Percentiles rank a stretch among this genome's conserved stretches.
These are phyloP conservation scores for Gallinago paraguaiae DNA, from an alignment of 2,113 vertebrate species.

Conservation along the genomic window DNA sequence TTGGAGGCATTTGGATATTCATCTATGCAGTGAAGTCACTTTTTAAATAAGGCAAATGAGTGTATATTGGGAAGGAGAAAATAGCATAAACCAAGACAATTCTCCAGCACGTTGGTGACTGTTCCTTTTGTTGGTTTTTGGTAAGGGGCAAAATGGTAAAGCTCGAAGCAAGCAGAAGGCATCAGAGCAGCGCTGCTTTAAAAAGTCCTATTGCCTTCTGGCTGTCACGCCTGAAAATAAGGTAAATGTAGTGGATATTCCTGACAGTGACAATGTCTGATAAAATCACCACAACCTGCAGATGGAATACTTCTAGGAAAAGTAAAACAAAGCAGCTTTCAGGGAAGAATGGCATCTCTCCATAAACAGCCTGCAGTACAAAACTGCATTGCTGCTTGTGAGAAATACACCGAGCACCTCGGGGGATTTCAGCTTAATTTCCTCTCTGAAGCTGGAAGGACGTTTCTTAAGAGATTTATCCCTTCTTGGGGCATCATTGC, in stretches of 20 bases:
- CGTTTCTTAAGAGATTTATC: background rate
- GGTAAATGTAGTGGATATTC: background rate
- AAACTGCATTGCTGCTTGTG: background rate
- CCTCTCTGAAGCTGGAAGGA: background rate
- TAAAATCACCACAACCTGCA: background rate
- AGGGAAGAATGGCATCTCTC: background rate
- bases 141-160: background rate
- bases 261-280: background rate
- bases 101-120: background rate
- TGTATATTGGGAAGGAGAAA: background rate
- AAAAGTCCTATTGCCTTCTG: background rate
- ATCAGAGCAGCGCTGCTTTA: background rate
- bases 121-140: background rate
- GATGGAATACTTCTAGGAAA: conserved; percentile 15
- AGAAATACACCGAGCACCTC: background rate
- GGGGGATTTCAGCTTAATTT: background rate
- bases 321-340: background rate
- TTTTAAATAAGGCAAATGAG: background rate
- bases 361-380: background rate
- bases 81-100: background rate
- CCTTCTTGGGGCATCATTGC: background rate
- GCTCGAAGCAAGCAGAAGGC: background rate
- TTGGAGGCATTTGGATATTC: background rate
- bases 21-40: background rate
- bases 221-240: background rate